These are phyloP conservation scores for Macrosiphum euphorbiae DNA, from an alignment of 2,888 invertebrate genomes.

Conservation along the genomic window DNA sequence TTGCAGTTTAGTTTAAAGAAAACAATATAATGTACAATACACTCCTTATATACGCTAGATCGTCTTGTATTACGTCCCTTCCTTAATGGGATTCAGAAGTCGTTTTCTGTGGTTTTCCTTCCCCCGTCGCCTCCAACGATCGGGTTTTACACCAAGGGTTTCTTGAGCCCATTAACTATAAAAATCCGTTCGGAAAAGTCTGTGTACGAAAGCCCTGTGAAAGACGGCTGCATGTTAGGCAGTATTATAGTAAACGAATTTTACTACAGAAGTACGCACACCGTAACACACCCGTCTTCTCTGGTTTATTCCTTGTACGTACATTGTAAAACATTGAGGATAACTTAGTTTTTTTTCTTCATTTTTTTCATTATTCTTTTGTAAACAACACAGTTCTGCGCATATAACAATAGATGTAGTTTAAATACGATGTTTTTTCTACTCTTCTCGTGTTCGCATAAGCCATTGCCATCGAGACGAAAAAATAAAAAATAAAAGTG, in stretches of 20 bases:
- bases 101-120: conserved; percentile 47
- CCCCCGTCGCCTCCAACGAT: neutral
- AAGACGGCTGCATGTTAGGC: conserved; percentile 7
- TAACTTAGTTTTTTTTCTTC: conserved; percentile 41
- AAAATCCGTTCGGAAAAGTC: conserved; percentile 45
- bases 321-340: conserved; percentile 29
- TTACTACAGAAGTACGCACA: neutral
- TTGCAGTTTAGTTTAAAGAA: neutral
- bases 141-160: conserved; percentile 50
- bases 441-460: conserved; percentile 17
- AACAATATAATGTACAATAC: neutral
- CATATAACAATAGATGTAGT: conserved; percentile 39
- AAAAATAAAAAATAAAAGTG: neutral
- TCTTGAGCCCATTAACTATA: conserved; percentile 57
- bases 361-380: conserved; percentile 54
- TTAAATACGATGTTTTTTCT: conserved; percentile 49
- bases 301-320: neutral
- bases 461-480: conserved; percentile 15
- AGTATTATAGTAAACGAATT: conserved; percentile 52
- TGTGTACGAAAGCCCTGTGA: neutral
- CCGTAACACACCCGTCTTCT: neutral
- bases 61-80: conserved; percentile 52
- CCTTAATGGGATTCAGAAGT: conserved; percentile 58
- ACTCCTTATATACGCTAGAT: neutral
- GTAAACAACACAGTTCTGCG: conserved; percentile 38